These are phyloP conservation scores for Ateles fusciceps DNA, from an alignment of 2,797 vertebrate genomes.

Conservation along the genomic window DNA sequence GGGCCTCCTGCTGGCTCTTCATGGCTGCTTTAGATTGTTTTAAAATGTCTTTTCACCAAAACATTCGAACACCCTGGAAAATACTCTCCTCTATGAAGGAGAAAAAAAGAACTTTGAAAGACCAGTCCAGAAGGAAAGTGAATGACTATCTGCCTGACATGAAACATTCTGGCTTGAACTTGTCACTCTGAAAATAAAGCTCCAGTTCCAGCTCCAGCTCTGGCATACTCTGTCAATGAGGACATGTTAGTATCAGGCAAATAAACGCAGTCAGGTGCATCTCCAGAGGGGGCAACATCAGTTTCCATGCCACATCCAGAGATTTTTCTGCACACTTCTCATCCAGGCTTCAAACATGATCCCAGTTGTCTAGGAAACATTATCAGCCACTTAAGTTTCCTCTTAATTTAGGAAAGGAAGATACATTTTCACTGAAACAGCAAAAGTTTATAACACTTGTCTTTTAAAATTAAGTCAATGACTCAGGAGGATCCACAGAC, in stretches of 20 bases:
- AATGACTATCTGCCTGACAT: background rate
- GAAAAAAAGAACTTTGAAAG: background rate
- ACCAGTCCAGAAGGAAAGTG: background rate
- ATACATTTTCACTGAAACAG: background rate
- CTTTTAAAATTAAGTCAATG: background rate
- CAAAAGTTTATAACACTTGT: background rate
- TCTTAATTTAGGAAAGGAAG: background rate
- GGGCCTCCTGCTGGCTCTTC: background rate
- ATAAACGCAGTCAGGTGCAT: background rate
- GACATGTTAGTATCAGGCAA: background rate
- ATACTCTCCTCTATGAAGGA: background rate
- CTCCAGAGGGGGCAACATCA: background rate
- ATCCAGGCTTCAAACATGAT: conserved; percentile 21
- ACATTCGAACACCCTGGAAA: background rate
- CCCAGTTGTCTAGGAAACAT: conserved; percentile 36
- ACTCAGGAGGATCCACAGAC: background rate
- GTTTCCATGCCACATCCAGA: conserved; percentile 2
- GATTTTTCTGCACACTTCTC: conserved; percentile 15
- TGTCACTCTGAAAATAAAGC: background rate
- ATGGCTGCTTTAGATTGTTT: background rate
- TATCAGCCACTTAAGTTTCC: background rate
- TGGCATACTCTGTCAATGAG: background rate
- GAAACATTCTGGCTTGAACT: background rate
- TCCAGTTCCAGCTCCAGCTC: no score
- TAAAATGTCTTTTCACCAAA: background rate